Evolutionary conservation across 2,113 vertebrate genomes (phyloP).

Genomic region (Symphodus melops): DNA sequence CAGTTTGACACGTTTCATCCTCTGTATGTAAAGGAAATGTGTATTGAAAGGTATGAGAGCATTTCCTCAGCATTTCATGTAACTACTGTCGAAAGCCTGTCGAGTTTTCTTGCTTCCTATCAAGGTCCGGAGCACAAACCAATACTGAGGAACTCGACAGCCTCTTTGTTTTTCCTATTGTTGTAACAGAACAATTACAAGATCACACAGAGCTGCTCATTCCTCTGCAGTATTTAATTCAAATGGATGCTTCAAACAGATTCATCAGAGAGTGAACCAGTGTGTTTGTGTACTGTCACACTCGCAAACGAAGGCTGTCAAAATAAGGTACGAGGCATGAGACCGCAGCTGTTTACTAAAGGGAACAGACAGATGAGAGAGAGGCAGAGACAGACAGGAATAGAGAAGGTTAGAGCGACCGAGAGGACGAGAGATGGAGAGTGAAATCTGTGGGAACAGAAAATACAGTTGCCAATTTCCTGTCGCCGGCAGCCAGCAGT

Average conservation of each 20-base stretch:
- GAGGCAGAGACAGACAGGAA: slow-evolving; percentile 33
- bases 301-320: slow-evolving; percentile 62
- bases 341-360: slow-evolving; percentile 46
- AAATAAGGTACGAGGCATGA: slow-evolving; percentile 53
- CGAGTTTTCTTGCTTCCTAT: not conserved
- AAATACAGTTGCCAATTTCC: slow-evolving; percentile 78
- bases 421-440: slow-evolving; percentile 39
- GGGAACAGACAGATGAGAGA: slow-evolving; percentile 40
- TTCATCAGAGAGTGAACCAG: slow-evolving; percentile 48
- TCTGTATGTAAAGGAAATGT: too few relatives aligned
- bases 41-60: too few relatives aligned
- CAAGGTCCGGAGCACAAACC: slow-evolving; percentile 1
- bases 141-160: not conserved
- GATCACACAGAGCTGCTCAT: slow-evolving; percentile 30
- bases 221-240: slow-evolving; percentile 15
- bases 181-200: slow-evolving; percentile 25
- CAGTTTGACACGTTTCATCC: too few relatives aligned
- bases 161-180: not conserved
- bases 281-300: slow-evolving; percentile 48
- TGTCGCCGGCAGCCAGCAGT: slow-evolving; percentile 67
- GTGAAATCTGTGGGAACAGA: slow-evolving; percentile 61
- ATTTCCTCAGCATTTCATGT: not conserved
- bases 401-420: slow-evolving; percentile 24
- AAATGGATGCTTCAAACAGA: slow-evolving; percentile 20
- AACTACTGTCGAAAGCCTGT: not conserved